Conservation (phyloP, 2,888 invertebrate species). For the Brenthis ino region DNA sequence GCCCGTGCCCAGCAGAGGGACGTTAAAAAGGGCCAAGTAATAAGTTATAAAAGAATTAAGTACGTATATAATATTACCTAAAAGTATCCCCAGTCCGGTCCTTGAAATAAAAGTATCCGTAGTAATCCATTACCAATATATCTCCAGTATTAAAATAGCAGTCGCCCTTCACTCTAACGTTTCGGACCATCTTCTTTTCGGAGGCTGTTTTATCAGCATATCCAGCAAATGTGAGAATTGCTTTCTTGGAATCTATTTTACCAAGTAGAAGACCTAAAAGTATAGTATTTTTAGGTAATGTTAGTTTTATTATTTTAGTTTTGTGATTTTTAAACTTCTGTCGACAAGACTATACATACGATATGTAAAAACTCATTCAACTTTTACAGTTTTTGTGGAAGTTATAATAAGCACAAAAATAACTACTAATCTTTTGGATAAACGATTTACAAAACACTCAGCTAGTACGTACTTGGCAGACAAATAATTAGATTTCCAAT, state of each 20-base stretch:
- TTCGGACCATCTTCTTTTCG: constrained; percentile 90
- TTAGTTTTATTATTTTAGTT: too few species aligned
- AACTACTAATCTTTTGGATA: too few species aligned
- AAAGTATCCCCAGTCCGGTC: constrained; percentile 94
- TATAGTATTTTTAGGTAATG: neutral
- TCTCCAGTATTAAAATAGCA: constrained; percentile 96
- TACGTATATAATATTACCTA: constrained; percentile 53
- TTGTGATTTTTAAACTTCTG: too few species aligned
- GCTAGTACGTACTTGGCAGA: too few species aligned
- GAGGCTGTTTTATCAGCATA: constrained; percentile 86
- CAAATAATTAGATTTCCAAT: too few species aligned
- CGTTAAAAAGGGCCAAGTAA: too few species aligned
- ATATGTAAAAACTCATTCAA: neutral
- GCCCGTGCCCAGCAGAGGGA: too few species aligned
- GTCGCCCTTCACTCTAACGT: constrained; percentile 93
- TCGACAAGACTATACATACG: neutral
- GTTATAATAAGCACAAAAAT: too few species aligned
- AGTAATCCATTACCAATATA: constrained; percentile 93
- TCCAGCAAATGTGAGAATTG: constrained; percentile 73
- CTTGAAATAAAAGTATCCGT: constrained; percentile 96
- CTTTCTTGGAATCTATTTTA: constrained; percentile 80
- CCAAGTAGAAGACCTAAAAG: constrained; percentile 86
- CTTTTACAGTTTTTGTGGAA: neutral
- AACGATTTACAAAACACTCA: too few species aligned
- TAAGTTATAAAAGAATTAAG: neutral